Base-by-base conservation (phyloP, 2,797 vertebrate species). In the Picus viridis region DNA sequence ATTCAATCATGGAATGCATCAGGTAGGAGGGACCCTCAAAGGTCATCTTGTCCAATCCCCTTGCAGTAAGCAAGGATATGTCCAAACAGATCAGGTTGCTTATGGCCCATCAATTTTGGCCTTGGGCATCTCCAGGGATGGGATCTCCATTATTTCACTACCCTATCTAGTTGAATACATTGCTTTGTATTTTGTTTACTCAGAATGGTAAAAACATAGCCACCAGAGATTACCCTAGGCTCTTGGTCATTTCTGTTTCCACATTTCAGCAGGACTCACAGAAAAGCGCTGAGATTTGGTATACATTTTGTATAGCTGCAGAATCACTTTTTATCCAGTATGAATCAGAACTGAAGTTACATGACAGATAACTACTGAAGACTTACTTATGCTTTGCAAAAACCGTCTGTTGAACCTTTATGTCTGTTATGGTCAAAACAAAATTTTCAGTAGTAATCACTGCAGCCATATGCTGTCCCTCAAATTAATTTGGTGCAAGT, bases 121-220 rank as follows among this genome's bases (percentile, higher is more conserved):
- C 49, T 49, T 49, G 49, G 24, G 23, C 49, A 49, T 49, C 49
- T 49, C 49, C 49, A 49, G 11, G 49, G 22, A 23, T 49, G 22
- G 47, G 47, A 49, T 11, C 22, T 23, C 47, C 47, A 23, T 10
- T 49, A 49, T 49, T 49, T 49, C 47, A 49, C 47, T 49, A 49
- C 47, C 22, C 47, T 49, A 23, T 58, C 69, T 71, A 64, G 26
- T 34, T 22, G 59, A 84, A 70, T 41, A 36, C 11, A 64, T 57
- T 68, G 98, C 98, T 98, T 98, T 98, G 90, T 98, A 98, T 94
- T 98, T 98, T 98, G 98, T 98, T 96, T 98, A 98, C 75, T 98
- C 98, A 13, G 98, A 98, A 94, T 97, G 98, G 96, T 98, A 93
- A 98, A 98, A 61, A 98, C 97, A 84, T 98, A 98, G 61, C 36